Base-by-base conservation (phyloP, 2,797 vertebrate genomes). In the Protosalanx chinensis region DNA sequence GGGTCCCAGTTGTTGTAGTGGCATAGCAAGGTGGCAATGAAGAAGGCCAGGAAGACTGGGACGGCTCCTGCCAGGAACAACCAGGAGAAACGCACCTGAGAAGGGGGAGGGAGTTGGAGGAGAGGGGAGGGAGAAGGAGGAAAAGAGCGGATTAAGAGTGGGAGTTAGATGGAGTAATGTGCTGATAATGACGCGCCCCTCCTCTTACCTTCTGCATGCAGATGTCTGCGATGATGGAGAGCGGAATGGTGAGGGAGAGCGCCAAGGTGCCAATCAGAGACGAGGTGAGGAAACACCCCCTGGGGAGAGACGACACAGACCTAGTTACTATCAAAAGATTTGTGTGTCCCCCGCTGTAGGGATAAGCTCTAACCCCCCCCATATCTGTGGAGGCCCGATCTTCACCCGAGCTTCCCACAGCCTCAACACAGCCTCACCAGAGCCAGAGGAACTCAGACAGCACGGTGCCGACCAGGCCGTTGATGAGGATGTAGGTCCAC, bases 1-100 rank as follows among this genome's bases (percentile, higher is more conserved):
- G 97, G 97, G 89, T 98, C 97, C 96, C 97, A 98, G 91, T 98
- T 98, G 91, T 98, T 98, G 90, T 98, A 97, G 89, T 98, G 97
- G 82, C 95, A 97, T 46, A 98, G 79, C 0, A 98, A 91, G 20
- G 96, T 91, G 56, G 88, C 95, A 73, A 96, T 95, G 89, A 98
- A 96, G 89, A 98, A 98, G 33, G 96, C 95, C 82, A 97, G 93
- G 88, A 98, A 98, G 56, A 98, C 96, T 10, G 96, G 97, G 16
- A 98, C 81, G 0, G 96, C 95, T 0, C 97, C 97, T 23, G 93
- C 95, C 82, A 98, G 97, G 85, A 98, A 97, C 76, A 97, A 89
- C 97, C 97, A 98, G 1, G 97, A 98, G 91, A 98, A 98, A 78
- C 92, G 94, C 58, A 95, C 94, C 97, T 98, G 85, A 8, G 16